These are phyloP conservation scores for Dendrolimus kikuchii DNA, from an alignment of 1,140 invertebrate genomes.

Conservation along the genomic window DNA sequence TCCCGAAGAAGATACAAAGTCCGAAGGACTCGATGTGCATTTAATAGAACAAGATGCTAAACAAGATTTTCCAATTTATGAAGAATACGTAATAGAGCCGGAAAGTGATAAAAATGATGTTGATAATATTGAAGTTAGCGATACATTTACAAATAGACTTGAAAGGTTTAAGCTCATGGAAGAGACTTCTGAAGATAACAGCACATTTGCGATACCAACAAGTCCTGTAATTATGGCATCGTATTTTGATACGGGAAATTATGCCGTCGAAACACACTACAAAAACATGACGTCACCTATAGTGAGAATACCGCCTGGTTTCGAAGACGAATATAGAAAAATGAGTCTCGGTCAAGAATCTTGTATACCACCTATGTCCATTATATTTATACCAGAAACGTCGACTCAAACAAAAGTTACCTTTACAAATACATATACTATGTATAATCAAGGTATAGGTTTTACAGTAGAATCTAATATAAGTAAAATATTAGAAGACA, in stretches of 20 bases:
- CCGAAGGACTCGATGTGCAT: constrained; percentile 54
- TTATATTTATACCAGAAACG: constrained; percentile 25
- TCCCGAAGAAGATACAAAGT: constrained; percentile 47
- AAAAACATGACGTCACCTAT: constrained; percentile 30
- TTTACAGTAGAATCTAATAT: constrained; percentile 9
- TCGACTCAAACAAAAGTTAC: constrained; percentile 27
- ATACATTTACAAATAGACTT: constrained; percentile 52
- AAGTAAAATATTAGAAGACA: constrained; percentile 18
- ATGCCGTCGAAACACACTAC: constrained; percentile 55
- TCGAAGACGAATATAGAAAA: constrained; percentile 46
- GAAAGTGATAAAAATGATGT: constrained; percentile 42
- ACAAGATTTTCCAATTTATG: constrained; percentile 52
- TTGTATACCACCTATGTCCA: too few species aligned
- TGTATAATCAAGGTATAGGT: background rate
- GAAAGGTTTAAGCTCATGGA: constrained; percentile 52
- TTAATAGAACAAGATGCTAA: constrained; percentile 61
- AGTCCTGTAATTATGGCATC: constrained; percentile 44
- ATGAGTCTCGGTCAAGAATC: constrained; percentile 6
- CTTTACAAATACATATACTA: constrained; percentile 14
- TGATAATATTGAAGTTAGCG: constrained; percentile 47
- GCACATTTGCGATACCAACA: constrained; percentile 2
- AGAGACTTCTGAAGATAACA: constrained; percentile 10
- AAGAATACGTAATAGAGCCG: constrained; percentile 55
- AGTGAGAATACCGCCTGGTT: constrained; percentile 43
- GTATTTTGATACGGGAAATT: constrained; percentile 64